Conservation (phyloP, 2,888 invertebrate species). For the Xanthia togata region DNA sequence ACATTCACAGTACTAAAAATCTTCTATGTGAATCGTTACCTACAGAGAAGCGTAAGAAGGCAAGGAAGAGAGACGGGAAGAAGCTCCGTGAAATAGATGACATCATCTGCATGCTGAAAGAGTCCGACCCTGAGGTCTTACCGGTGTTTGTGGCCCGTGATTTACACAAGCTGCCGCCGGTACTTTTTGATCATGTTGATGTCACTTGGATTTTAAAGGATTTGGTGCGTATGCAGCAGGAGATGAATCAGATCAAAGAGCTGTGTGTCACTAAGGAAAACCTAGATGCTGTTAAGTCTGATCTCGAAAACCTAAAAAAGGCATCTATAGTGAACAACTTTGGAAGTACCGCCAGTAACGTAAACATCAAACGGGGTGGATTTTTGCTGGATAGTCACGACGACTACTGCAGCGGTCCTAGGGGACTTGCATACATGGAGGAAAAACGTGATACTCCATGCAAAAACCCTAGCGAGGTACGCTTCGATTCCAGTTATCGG, state of each 20-base stretch:
- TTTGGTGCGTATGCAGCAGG: conserved; percentile 1
- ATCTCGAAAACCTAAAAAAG: conserved; percentile 23
- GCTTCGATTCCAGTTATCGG: neutral
- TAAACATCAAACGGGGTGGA: neutral
- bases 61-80: conserved; percentile 14
- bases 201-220: conserved; percentile 1
- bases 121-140: conserved; percentile 12
- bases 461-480: neutral
- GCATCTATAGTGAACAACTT: conserved; percentile 5
- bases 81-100: conserved; percentile 30
- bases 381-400: neutral
- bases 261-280: conserved; percentile 12
- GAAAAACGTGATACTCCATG: neutral
- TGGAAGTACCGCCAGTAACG: neutral
- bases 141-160: conserved; percentile 6
- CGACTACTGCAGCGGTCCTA: neutral
- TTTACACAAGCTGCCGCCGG: neutral
- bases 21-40: conserved; percentile 19
- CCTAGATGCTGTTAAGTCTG: conserved; percentile 9
- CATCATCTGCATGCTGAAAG: conserved; percentile 24
- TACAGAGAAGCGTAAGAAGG: conserved; percentile 14
- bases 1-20: conserved; percentile 19
- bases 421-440: conserved; percentile 17
- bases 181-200: conserved; percentile 9
- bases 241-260: conserved; percentile 13